Percentiles rank a stretch among this genome's conserved stretches.
phyloP scores from a whole-genome alignment of 2,797 vertebrate species.

The Aphelocoma californica region DNA sequence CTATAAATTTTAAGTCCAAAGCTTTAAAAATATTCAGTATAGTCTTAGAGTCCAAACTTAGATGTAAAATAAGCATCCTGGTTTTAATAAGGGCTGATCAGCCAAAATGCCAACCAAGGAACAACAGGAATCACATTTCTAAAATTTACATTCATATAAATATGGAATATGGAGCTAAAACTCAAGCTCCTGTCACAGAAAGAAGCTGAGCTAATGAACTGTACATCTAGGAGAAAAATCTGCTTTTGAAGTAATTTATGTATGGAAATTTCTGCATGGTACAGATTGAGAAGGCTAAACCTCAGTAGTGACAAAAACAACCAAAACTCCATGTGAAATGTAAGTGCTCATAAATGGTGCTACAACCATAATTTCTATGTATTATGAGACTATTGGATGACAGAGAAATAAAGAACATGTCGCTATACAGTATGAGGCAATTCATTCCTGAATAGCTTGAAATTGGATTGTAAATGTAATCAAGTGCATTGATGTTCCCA shows the following conservation, averaged over 20 bases:
- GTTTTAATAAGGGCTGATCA: background rate
- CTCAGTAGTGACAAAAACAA: background rate
- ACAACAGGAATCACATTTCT: constrained; percentile 16
- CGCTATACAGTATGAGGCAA: constrained; percentile 14
- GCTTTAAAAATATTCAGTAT: background rate
- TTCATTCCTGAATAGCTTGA: constrained; percentile 58
- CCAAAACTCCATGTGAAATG: background rate
- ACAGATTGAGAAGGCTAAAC: constrained; percentile 27
- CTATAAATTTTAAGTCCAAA: background rate
- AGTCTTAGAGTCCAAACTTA: background rate
- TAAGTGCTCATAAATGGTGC: constrained; percentile 10
- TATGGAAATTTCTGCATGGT: constrained; percentile 38
- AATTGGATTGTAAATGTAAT: constrained; percentile 69
- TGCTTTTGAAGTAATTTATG: constrained; percentile 29
- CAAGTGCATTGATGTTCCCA: constrained; percentile 61
- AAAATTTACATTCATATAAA: constrained; percentile 37
- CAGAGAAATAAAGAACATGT: constrained; percentile 50
- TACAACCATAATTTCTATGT: constrained; percentile 31
- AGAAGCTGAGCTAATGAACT: constrained; percentile 34
- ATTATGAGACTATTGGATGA: constrained; percentile 29
- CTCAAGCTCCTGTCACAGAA: constrained; percentile 2
- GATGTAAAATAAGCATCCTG: background rate
- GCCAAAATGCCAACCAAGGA: background rate
- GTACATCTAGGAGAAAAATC: constrained; percentile 39
- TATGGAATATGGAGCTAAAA: background rate